phyloP scores from a whole-genome alignment of 1,140 invertebrate genomes.

The Bombus superbus region DNA sequence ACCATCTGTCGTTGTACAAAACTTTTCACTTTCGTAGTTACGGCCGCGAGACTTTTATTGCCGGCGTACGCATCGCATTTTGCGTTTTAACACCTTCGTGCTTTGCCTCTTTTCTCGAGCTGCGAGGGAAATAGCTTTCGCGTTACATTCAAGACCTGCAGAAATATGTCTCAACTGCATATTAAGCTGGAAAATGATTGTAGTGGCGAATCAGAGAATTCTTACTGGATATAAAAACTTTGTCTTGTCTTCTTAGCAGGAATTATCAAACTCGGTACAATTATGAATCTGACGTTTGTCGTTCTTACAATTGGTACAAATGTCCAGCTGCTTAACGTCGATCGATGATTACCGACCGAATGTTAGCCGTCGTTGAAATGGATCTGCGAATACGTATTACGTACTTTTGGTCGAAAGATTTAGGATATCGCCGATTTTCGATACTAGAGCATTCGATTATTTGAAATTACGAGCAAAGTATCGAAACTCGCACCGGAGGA shows the following conservation, averaged over 20 bases:
- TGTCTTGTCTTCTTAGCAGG: neutral
- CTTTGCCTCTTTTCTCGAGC: neutral
- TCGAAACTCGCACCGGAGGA: no score
- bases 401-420: no score
- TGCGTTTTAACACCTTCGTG: slow-evolving; percentile 32
- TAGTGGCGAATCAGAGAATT: neutral
- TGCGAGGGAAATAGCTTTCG: neutral
- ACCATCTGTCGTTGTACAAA: slow-evolving; percentile 55
- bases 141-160: neutral
- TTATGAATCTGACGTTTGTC: no score
- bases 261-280: neutral
- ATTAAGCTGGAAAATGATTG: neutral
- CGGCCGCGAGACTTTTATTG: slow-evolving; percentile 30
- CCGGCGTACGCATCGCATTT: slow-evolving; percentile 4
- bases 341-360: neutral
- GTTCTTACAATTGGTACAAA: no score
- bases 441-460: neutral
- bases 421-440: no score
- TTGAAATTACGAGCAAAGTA: no score
- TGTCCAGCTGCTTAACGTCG: neutral
- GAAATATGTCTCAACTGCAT: neutral
- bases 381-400: no score
- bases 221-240: neutral
- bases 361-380: no score
- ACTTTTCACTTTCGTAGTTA: slow-evolving; percentile 53